phyloP scores from a whole-genome alignment of 1,140 invertebrate genomes.

The Teleogryllus occipitalis region DNA sequence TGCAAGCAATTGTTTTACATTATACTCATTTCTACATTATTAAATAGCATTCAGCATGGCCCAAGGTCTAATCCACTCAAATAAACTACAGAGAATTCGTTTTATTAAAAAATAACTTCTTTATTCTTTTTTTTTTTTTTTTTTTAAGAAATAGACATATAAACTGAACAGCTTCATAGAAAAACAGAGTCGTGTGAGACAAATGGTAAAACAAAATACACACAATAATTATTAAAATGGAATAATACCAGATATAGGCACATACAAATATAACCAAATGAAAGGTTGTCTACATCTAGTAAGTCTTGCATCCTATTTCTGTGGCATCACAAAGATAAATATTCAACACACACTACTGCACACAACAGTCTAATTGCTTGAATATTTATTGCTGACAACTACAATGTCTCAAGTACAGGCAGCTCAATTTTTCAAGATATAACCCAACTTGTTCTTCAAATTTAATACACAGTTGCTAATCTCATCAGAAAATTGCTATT shows the following conservation, averaged over 20 bases:
- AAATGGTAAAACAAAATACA: neutral
- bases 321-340: neutral
- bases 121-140: neutral
- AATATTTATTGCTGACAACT: neutral
- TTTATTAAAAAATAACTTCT: neutral
- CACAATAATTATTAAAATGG: neutral
- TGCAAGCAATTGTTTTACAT: no score
- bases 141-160: neutral
- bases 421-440: neutral
- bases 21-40: no score
- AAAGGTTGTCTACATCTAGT: neutral
- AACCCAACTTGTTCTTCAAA: neutral
- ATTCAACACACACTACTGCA: neutral
- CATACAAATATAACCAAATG: neutral
- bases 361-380: neutral
- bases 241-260: constrained; percentile 5
- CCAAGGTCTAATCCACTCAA: no score
- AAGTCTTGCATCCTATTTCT: neutral
- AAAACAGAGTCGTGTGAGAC: no score
- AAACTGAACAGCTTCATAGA: neutral
- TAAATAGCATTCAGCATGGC: no score
- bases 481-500: neutral
- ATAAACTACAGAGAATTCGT: neutral
- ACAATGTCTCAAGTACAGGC: neutral
- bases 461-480: neutral